Evolutionary conservation across 2,113 vertebrate genomes (phyloP).

Genomic region (Reinhardtius hippoglossoides): DNA sequence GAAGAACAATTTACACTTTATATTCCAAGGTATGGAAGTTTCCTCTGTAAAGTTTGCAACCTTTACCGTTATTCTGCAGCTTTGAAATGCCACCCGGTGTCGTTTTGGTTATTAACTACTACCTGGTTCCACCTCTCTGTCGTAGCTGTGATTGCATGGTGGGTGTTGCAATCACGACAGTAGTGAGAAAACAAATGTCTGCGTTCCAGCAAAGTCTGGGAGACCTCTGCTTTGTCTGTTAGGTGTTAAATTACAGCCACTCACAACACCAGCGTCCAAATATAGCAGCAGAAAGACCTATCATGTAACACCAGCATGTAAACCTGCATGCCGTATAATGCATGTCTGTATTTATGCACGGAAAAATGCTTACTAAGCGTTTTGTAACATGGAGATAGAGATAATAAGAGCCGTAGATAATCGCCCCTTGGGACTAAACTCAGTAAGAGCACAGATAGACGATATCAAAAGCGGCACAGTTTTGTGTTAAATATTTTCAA

Average conservation of each 20-base stretch:
- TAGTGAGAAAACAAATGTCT: too few relatives aligned
- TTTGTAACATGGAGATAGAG: background rate
- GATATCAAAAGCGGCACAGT: background rate
- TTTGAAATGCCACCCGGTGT: conserved; percentile 53
- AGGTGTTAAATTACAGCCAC: background rate
- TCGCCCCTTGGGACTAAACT: background rate
- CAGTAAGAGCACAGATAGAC: background rate
- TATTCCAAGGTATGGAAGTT: background rate
- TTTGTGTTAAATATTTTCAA: background rate
- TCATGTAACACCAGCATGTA: conserved; percentile 7
- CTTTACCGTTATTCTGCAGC: conserved; percentile 15
- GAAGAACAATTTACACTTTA: background rate
- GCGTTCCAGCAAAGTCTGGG: too few relatives aligned
- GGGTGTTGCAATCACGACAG: too few relatives aligned
- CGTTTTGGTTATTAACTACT: conserved; percentile 39
- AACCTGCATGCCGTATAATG: background rate
- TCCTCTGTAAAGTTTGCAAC: conserved; percentile 10
- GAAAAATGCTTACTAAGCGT: background rate
- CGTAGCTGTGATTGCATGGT: conserved; percentile 16
- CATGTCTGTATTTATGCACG: background rate
- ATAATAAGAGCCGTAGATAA: background rate
- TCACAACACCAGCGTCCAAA: background rate
- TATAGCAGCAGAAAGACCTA: background rate
- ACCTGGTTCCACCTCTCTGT: conserved; percentile 8
- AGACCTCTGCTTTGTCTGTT: too few relatives aligned